Evolutionary conservation across 2,113 vertebrate species (phyloP), one percentile per base, ranked within the genome.

Genomic region (Trematomus loennbergii): DNA sequence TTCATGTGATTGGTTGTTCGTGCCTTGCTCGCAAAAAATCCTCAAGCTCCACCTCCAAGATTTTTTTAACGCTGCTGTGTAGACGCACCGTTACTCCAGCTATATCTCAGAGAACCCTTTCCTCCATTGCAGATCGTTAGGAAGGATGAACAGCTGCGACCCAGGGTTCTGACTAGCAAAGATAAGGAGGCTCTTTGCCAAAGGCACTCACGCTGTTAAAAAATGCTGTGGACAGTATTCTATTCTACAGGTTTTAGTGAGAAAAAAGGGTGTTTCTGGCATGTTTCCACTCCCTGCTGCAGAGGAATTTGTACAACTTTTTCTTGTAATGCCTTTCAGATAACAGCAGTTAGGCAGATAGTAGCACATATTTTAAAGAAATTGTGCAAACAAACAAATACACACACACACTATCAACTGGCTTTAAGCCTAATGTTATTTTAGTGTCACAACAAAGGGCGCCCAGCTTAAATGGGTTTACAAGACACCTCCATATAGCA

Each of bases 151-250:
- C 46, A 67, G 69, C 64, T 73, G 63, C 10, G 8, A 55, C 12
- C 71, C 53, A 54, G 50, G 58, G 59, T 60, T 79, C 67, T 82
- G 84, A 84, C 75, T 82, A 58, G 25, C 70, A 50, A 29, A 87
- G 75, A 84, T 82, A 84, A 82, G 69, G 36, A 69, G 64, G 55
- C 75, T 46, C 53, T 46, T 52, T 61, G 75, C 75, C 78, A 69
- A 75, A 83, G 53, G 54, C 78, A 68, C 57, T 73, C 48, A 61
- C 43, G 20, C 71, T 81, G 58, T 29, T 72, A 17, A 29, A 62
- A 75, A 79, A 76, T 40, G 45, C n/a, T 46, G 46, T 61, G 72
- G 75, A 84, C 64, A 63, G 36, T 49, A 81, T 52, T 73, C 53
- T 40, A 59, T 58, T 79, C 75, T 59, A 66, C 71, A 79, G 57